Evolutionary conservation across 2,797 vertebrate genomes (phyloP).

Genomic region (Scyliorhinus canicula): DNA sequence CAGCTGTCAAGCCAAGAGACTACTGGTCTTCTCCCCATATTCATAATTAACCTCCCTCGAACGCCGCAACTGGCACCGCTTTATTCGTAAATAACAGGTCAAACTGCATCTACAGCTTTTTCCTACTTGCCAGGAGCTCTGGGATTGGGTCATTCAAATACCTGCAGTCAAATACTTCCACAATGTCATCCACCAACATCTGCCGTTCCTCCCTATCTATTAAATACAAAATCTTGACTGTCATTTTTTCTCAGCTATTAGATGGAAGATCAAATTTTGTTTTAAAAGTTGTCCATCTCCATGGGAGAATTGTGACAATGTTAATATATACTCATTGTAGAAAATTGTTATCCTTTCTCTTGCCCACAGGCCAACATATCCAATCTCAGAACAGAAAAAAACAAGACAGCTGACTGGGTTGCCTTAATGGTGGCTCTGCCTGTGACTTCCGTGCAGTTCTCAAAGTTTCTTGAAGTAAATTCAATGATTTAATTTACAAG

Average conservation of each 20-base stretch:
- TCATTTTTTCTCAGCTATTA: neutral
- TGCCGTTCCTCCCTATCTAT: too few relatives aligned
- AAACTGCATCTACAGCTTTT: too few relatives aligned
- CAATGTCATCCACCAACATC: too few relatives aligned
- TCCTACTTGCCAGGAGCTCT: too few relatives aligned
- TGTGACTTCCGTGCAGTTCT: neutral
- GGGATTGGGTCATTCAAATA: too few relatives aligned
- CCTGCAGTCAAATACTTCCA: too few relatives aligned
- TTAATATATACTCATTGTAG: neutral
- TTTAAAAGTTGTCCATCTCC: neutral
- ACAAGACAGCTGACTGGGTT: neutral
- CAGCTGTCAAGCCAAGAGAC: too few relatives aligned
- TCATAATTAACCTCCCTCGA: too few relatives aligned
- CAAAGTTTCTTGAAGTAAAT: neutral
- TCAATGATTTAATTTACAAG: too few relatives aligned
- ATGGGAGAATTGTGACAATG: neutral
- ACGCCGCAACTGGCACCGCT: too few relatives aligned
- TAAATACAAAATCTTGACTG: neutral
- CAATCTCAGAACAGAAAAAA: neutral
- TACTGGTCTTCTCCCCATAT: too few relatives aligned
- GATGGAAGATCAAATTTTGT: neutral
- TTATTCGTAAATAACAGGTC: too few relatives aligned
- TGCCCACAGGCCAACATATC: neutral
- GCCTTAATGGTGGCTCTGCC: neutral
- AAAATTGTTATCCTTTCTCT: neutral